These are phyloP conservation scores for Acleris holmiana DNA, from an alignment of 2,888 invertebrate species.

Conservation along the genomic window DNA sequence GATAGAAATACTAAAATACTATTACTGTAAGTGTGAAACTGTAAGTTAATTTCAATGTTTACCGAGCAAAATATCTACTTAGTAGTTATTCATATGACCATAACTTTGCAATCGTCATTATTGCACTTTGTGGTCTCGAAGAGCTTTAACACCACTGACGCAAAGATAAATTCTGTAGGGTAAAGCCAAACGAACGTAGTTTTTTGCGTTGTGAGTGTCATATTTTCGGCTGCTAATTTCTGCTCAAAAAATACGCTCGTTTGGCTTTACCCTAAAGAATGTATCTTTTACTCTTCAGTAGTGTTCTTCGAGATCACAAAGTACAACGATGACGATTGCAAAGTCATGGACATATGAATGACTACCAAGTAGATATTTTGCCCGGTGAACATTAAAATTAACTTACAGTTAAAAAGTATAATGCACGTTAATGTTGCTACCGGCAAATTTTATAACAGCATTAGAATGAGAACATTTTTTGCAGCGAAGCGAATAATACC, in stretches of 20 bases:
- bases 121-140: not conserved
- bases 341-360: not conserved
- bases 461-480: constrained; percentile 32
- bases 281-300: too few relatives aligned
- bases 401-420: constrained; percentile 2
- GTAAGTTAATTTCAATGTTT: not conserved
- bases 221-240: too few relatives aligned
- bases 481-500: constrained; percentile 34
- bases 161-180: too few relatives aligned
- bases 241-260: too few relatives aligned
- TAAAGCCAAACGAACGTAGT: too few relatives aligned
- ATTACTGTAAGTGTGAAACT: too few relatives aligned
- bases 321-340: not conserved
- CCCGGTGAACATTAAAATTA: constrained; percentile 1
- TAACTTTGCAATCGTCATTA: not conserved
- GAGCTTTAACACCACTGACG: too few relatives aligned
- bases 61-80: not conserved
- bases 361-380: not conserved
- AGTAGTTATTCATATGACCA: not conserved
- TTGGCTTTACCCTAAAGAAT: too few relatives aligned
- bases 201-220: too few relatives aligned
- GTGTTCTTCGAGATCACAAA: too few relatives aligned
- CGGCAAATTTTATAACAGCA: constrained; percentile 19
- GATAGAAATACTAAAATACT: too few relatives aligned
- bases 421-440: constrained; percentile 21